Evolutionary conservation across 2,797 vertebrate species (phyloP), one percentile per base, ranked within the genome.

Genomic region (Mareca strepera): DNA sequence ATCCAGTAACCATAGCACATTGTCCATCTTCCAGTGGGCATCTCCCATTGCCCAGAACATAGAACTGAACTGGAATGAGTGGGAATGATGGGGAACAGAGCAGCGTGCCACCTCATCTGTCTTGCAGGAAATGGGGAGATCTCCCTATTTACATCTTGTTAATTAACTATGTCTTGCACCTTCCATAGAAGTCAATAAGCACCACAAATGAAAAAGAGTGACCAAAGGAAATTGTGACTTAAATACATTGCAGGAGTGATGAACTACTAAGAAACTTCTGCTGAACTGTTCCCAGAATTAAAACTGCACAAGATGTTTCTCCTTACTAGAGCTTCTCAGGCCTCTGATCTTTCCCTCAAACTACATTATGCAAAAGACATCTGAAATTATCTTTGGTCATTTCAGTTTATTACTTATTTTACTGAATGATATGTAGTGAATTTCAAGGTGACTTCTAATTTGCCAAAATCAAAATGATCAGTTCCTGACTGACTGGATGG

Each of bases 401-500:
- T 94, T 92, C 84, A 37, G 66, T 82, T 95, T 88, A 83, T 86
- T 83, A 79, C 46, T 83, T 69, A 5, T 75, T 92, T 53, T 78
- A 50, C 77, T 92, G 93, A 88, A 55, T 41, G 75, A 56, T 64
- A 35, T 69, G 59, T 33, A 60, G 68, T 67, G 29, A 41, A 28
- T 92, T 87, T 94, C 95, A 96, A 96, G 94, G 96, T 97, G 96
- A 96, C 85, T 93, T 55, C 72, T 92, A 25, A 25, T 90, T 90
- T 94, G 82, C 66, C 84, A 88, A 67, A 21, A 64, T n/a, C 20
- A 10, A 55, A 66, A 46, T 0, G 1, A 13, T 17, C 55, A 31
- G 17, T 2, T 87, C 59, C 86, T 67, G 79, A 37, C 41, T 70
- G 92, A 69, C 68, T 80, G 93, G 43, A 14, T 59, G 84, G 55